phyloP scores from a whole-genome alignment of 2,888 invertebrate species.

The Pheosia tremula region DNA sequence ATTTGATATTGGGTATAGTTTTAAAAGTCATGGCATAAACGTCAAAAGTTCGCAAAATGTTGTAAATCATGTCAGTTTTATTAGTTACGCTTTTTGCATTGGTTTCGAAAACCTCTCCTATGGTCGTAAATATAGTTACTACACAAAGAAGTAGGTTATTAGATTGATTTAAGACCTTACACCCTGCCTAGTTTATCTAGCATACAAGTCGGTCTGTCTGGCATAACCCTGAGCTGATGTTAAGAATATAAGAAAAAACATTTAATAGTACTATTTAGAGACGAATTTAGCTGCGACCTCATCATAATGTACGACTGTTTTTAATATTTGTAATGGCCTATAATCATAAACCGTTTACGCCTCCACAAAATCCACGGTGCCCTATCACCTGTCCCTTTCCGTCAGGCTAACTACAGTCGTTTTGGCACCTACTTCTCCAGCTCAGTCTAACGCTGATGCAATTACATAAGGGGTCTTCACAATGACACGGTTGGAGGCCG shows the following conservation, averaged over 20 bases:
- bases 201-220: no score
- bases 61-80: background rate
- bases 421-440: background rate
- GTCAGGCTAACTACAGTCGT: slow-evolving; percentile 3
- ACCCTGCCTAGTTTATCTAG: no score
- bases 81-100: background rate
- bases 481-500: slow-evolving; percentile 63
- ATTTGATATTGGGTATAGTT: background rate
- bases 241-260: no score
- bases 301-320: background rate
- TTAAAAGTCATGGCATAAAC: no score
- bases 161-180: no score
- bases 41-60: background rate
- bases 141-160: no score
- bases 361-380: background rate
- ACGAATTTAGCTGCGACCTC: background rate
- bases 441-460: slow-evolving; percentile 25
- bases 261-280: no score
- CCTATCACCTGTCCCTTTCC: slow-evolving; percentile 3
- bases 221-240: no score
- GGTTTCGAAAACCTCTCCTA: no score
- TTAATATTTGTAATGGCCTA: background rate
- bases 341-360: slow-evolving; percentile 4
- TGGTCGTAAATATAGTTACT: no score
- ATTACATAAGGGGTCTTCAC: slow-evolving; percentile 46